These are phyloP conservation scores for Cephonodes hylas DNA, from an alignment of 2,888 invertebrate species.

Conservation along the genomic window DNA sequence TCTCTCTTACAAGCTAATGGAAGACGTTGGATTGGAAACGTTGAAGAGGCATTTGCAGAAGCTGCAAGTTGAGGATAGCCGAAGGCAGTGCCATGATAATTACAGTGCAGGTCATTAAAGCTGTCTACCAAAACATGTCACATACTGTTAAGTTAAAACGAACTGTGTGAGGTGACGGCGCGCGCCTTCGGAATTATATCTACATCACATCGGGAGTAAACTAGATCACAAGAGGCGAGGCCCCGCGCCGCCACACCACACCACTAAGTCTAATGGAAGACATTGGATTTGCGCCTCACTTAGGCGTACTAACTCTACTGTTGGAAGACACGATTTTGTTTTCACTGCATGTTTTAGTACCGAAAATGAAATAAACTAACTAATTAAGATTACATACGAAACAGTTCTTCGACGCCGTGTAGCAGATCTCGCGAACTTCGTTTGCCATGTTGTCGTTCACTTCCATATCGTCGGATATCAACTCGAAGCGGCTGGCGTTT, in stretches of 20 bases:
- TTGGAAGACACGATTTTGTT: conserved; percentile 81
- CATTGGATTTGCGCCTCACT: conserved; percentile 48
- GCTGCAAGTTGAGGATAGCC: conserved; percentile 42
- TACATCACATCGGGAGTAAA: conserved; percentile 40
- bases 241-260: conserved; percentile 45
- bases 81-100: conserved; percentile 66
- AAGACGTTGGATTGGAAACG: conserved; percentile 63
- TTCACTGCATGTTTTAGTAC: conserved; percentile 66
- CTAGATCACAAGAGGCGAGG: conserved; percentile 44
- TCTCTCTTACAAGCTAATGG: conserved; percentile 58
- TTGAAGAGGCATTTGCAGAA: conserved; percentile 30
- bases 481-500: conserved; percentile 65
- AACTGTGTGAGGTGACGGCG: conserved; percentile 49
- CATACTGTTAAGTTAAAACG: conserved; percentile 64
- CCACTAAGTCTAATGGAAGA: conserved; percentile 78
- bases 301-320: conserved; percentile 66
- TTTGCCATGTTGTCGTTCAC: conserved; percentile 81
- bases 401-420: conserved; percentile 63
- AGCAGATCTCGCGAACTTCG: conserved; percentile 80
- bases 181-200: conserved; percentile 38
- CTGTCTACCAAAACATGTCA: conserved; percentile 79
- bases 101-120: conserved; percentile 79
- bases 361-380: conserved; percentile 45
- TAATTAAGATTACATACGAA: conserved; percentile 75
- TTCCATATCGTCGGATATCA: conserved; percentile 64